Conservation (phyloP, 2,888 invertebrate genomes). For the Diachrysia chrysitis region DNA sequence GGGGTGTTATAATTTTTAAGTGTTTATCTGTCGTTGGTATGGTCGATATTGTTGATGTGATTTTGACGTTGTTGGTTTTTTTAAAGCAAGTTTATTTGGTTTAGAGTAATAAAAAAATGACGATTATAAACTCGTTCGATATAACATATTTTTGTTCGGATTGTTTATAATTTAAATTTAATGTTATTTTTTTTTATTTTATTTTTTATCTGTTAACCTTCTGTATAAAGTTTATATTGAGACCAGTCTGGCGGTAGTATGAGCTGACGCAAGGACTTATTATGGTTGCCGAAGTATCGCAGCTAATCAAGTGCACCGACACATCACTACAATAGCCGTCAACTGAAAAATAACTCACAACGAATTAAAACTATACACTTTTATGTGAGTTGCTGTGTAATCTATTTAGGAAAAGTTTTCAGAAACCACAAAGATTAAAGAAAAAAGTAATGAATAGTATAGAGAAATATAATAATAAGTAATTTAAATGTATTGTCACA, state of each 20-base stretch:
- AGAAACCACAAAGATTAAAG: too few species aligned
- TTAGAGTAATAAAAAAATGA: too few species aligned
- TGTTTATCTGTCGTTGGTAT: too few species aligned
- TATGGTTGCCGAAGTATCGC: background rate
- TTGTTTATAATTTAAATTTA: background rate
- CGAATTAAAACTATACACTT: background rate
- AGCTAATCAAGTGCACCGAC: background rate
- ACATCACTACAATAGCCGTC: too few species aligned
- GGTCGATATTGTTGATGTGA: too few species aligned
- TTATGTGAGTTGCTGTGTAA: background rate
- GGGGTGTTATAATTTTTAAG: too few species aligned
- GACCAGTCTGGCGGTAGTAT: background rate
- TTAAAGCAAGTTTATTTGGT: too few species aligned
- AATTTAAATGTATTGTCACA: background rate
- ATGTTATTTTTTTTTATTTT: background rate
- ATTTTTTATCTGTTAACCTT: background rate
- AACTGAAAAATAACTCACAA: background rate
- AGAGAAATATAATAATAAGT: background rate
- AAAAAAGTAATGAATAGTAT: background rate
- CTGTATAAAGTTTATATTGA: background rate
- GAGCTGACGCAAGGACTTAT: slow-evolving; percentile 1
- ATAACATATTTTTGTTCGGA: background rate
- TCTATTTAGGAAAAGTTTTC: too few species aligned
- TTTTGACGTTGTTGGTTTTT: too few species aligned
- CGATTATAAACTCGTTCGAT: background rate